A percentile compares a stretch with the other conserved stretches of the same genome.
These are phyloP conservation scores for Anser cygnoides DNA, from an alignment of 2,113 vertebrate species.

Conservation along the genomic window DNA sequence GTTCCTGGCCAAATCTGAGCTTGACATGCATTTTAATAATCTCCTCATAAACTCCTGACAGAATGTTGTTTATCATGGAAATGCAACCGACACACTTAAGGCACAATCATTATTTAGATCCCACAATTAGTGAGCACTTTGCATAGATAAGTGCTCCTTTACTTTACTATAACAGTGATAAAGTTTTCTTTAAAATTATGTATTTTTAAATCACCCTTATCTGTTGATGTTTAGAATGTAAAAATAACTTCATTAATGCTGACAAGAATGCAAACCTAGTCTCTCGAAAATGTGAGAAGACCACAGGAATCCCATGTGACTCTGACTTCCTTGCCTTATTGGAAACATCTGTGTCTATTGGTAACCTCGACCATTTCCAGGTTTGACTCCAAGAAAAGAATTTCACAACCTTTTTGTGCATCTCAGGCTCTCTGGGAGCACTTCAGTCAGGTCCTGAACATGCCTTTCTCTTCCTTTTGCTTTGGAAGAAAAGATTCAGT, in stretches of 20 bases:
- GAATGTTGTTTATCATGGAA: not conserved
- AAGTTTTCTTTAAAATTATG: not conserved
- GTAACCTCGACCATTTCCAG: conserved; percentile 15
- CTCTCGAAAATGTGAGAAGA: conserved; percentile 62
- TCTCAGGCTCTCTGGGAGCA: not conserved
- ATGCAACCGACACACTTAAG: not conserved
- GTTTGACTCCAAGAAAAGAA: not conserved
- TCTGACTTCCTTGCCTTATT: conserved; percentile 64
- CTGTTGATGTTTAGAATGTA: not conserved
- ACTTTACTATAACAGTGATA: not conserved
- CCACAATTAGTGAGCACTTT: not conserved
- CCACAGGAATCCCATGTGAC: conserved; percentile 75
- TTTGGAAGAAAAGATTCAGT: not conserved
- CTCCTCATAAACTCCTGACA: not conserved
- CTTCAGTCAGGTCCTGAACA: not conserved
- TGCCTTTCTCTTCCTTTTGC: not conserved
- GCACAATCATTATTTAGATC: too few species aligned
- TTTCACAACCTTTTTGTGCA: conserved; percentile 58
- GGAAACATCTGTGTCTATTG: conserved; percentile 76
- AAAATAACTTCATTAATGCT: conserved; percentile 66
- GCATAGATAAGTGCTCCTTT: not conserved
- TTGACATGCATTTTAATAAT: not conserved
- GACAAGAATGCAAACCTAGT: conserved; percentile 34
- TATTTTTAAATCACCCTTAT: not conserved
- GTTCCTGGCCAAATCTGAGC: not conserved